phyloP scores from a whole-genome alignment of 2,113 vertebrate genomes.

The Ceyx cyanopectus region DNA sequence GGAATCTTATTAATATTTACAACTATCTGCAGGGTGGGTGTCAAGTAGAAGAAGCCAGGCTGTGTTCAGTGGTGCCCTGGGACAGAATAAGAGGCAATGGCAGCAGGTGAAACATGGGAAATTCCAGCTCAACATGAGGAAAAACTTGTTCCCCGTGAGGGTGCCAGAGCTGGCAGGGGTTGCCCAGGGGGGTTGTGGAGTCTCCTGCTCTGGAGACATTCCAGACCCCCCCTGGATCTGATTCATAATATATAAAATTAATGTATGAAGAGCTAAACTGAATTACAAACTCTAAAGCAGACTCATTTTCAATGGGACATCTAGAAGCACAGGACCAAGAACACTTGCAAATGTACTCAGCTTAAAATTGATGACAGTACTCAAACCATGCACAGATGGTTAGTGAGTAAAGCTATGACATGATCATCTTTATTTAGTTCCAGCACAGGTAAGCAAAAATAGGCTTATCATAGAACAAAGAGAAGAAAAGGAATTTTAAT shows the following conservation, averaged over 20 bases:
- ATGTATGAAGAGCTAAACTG: not conserved
- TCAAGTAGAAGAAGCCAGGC: too few species aligned
- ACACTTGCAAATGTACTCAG: not conserved
- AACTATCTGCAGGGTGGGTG: too few species aligned
- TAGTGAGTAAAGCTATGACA: not conserved
- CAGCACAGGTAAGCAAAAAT: constrained; percentile 12
- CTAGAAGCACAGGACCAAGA: not conserved
- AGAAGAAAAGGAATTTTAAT: not conserved
- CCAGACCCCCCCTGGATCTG: too few species aligned
- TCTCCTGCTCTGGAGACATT: too few species aligned
- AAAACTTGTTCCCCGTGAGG: too few species aligned
- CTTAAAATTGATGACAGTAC: not conserved
- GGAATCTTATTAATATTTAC: too few species aligned
- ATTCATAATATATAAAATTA: not conserved
- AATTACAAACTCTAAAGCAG: not conserved
- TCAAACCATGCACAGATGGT: not conserved
- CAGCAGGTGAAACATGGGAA: too few species aligned
- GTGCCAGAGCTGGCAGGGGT: too few species aligned
- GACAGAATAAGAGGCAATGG: too few species aligned
- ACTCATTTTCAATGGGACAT: not conserved
- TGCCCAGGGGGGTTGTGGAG: too few species aligned
- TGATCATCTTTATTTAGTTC: not conserved
- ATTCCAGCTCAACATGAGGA: too few species aligned
- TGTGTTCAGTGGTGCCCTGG: too few species aligned
- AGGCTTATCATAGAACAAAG: not conserved